Conservation (phyloP, 2,113 vertebrate genomes). For the Trematocara macrostoma region DNA sequence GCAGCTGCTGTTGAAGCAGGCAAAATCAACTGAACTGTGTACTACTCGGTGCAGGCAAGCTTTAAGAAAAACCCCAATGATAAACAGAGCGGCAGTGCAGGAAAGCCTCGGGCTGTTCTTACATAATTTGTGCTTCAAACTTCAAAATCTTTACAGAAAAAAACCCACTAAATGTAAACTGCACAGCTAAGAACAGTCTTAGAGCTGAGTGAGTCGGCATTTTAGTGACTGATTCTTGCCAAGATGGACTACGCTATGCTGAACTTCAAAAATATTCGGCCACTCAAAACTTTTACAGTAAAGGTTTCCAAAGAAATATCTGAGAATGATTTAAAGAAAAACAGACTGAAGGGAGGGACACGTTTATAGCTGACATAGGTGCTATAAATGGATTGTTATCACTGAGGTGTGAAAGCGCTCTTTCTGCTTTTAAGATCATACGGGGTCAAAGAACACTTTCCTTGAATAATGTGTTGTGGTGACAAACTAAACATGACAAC, state of each 20-base stretch:
- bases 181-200: not conserved
- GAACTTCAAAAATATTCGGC: not conserved
- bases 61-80: not conserved
- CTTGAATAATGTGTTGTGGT: not conserved
- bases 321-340: not conserved
- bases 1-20: not conserved
- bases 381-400: not conserved
- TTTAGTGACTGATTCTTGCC: not conserved
- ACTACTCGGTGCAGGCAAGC: not conserved
- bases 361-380: not conserved
- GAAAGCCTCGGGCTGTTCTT: not conserved
- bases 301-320: not conserved
- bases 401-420: not conserved
- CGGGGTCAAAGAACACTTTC: not conserved
- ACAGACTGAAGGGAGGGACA: not conserved
- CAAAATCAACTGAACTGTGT: not conserved
- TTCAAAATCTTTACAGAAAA: not conserved
- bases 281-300: not conserved
- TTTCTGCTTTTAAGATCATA: not conserved
- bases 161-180: not conserved
- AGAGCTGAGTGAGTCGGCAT: not conserved
- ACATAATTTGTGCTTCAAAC: conserved; percentile 1
- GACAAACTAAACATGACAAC: not conserved
- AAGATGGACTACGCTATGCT: not conserved
- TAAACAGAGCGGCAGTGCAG: not conserved